Percentiles rank a stretch among this genome's conserved stretches.
Evolutionary conservation across 2,797 vertebrate genomes (phyloP).

Genomic region (Tapirus indicus): DNA sequence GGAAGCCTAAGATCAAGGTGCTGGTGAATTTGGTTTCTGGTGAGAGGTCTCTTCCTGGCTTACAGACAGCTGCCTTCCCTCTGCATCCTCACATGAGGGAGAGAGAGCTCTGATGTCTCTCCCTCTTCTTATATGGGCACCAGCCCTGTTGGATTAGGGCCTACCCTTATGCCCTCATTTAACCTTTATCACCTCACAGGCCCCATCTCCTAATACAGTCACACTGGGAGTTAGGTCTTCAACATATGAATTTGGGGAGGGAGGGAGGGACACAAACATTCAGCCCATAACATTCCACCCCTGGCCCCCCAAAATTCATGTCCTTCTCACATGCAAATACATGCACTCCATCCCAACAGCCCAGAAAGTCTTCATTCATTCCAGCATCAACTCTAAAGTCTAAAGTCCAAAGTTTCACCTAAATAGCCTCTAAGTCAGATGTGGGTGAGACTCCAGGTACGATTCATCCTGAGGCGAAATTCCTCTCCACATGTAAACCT

Average conservation of each 20-base stretch:
- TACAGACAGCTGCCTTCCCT: background rate
- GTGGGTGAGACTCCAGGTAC: background rate
- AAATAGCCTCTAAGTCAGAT: background rate
- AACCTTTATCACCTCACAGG: background rate
- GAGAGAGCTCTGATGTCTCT: background rate
- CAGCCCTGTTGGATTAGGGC: background rate
- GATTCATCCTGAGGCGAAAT: background rate
- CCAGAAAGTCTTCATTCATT: background rate
- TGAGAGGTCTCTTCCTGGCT: background rate
- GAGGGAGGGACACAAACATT: background rate
- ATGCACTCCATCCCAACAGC: background rate
- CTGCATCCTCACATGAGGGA: background rate
- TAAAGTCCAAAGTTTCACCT: background rate
- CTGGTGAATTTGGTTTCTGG: background rate
- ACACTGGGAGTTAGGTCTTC: background rate
- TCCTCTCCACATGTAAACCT: background rate
- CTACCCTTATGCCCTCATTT: background rate
- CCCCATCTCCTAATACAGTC: background rate
- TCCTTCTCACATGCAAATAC: background rate
- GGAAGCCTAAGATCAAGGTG: background rate
- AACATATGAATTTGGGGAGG: background rate
- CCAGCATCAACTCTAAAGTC: background rate
- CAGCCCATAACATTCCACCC: background rate
- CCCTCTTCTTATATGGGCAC: background rate
- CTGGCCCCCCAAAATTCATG: background rate